Base-by-base conservation (phyloP, 2,888 invertebrate genomes). In the Polymixis lichenea region DNA sequence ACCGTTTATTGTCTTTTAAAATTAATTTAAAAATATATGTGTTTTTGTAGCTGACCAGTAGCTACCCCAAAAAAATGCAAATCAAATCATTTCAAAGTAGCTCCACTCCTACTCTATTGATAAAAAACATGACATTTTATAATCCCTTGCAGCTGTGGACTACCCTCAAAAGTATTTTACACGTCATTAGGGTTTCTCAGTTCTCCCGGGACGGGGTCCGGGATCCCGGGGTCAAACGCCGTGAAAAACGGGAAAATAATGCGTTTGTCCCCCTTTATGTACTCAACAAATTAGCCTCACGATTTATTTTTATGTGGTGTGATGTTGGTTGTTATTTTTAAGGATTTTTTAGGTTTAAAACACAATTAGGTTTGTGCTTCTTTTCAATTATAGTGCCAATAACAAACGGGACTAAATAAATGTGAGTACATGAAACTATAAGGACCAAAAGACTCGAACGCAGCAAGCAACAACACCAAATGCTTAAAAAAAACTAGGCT, bases 171-270 rank as follows among this genome's bases (percentile, higher is more conserved):
- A 91, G 90, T 93, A 92, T 92, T 95, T 95, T 93, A 94, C 94
- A 95, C 93, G 91, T 94, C 94, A 94, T 95, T 95, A 95, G 90
- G 89, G 91, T 88, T 89, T 88, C 87, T 86, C 85, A 87, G 87
- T 51, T 81, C 82, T 85, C 67, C 83, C 78, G 84, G 85, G 74
- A 73, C 79, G 90, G 90, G 94, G 93, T 93, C 93, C 94, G 77
- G 90, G 93, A 92, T 92, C 93, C 93, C 77, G 90, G 90, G 94
- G 93, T 93, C 94, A 94, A 93, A 93, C 90, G 89, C 92, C 93
- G 94, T 93, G 94, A 93, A 95, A 95, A 94, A 92, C 91, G 92
- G 92, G 92, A 93, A 94, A 94, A 93, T 94, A 93, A 94, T 93
- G 90, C 89, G 89, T 91, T 86, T 78, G 82, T 65, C 77, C 74